Conservation (phyloP, 2,113 vertebrate genomes). For the Polyodon spathula region DNA sequence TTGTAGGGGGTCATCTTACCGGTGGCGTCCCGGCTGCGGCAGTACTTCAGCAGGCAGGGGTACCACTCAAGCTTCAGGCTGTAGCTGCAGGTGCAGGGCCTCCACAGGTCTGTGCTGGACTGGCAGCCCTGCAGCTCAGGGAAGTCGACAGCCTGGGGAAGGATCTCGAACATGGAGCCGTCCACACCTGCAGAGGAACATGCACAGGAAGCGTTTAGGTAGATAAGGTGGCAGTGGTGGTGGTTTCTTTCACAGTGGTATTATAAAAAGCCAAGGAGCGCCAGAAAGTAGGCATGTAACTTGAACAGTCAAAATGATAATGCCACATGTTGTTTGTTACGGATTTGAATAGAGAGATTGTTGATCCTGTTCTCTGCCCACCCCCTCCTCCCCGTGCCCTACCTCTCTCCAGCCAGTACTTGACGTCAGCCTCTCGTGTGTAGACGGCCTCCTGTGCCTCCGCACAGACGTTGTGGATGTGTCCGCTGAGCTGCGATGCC, state of each 20-base stretch:
- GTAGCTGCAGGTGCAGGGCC: slow-evolving; percentile 78
- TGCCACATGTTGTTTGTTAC: no score
- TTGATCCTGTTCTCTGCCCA: no score
- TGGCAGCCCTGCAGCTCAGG: slow-evolving; percentile 63
- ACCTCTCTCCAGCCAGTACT: slow-evolving; percentile 38
- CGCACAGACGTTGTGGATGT: slow-evolving; percentile 80
- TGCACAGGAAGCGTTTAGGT: no score
- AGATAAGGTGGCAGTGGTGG: no score
- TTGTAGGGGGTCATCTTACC: slow-evolving; percentile 80
- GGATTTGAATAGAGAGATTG: no score
- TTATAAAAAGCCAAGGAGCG: no score
- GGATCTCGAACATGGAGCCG: slow-evolving; percentile 74
- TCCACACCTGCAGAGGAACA: slow-evolving; percentile 60
- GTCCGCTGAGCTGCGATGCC: slow-evolving; percentile 75
- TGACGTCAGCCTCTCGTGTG: slow-evolving; percentile 77
- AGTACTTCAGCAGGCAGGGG: slow-evolving; percentile 91
- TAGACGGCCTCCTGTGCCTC: slow-evolving; percentile 86
- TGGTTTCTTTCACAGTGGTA: no score
- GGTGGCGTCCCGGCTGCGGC: slow-evolving; percentile 64
- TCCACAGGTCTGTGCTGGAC: slow-evolving; percentile 63
- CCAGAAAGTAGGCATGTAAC: no score
- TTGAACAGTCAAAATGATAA: no score
- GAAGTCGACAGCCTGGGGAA: slow-evolving; percentile 54
- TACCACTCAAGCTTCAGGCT: slow-evolving; percentile 87
- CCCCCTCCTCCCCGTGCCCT: no score